Percentiles rank a stretch among this genome's conserved stretches.
Conservation (phyloP, 2,113 vertebrate genomes). For the Columba livia region DNA sequence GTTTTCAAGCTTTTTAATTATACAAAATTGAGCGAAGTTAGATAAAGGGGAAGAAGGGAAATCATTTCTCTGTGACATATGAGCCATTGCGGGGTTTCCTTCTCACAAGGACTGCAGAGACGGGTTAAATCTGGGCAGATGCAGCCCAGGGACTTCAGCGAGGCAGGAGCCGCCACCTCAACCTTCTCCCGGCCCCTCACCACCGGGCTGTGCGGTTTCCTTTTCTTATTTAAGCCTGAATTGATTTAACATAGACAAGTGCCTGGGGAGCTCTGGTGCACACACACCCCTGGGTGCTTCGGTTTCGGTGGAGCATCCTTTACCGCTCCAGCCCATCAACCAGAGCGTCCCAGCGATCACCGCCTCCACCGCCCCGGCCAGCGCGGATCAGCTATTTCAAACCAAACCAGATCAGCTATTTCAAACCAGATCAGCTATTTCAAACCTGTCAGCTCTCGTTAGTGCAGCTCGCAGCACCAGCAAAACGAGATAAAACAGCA, state of each 20-base stretch:
- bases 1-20: slow-evolving; percentile 28
- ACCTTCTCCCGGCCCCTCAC: neutral
- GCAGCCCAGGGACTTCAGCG: neutral
- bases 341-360: neutral
- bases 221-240: neutral
- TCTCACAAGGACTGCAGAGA: neutral
- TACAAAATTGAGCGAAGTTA: neutral
- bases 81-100: no score
- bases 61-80: neutral
- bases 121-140: neutral
- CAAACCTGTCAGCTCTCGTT: slow-evolving; percentile 68
- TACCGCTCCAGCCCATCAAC: neutral
- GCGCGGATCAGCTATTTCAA: slow-evolving; percentile 49
- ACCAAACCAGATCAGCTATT: slow-evolving; percentile 57
- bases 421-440: slow-evolving; percentile 60
- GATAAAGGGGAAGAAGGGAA: neutral
- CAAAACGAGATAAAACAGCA: slow-evolving; percentile 34
- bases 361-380: neutral
- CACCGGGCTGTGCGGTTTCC: neutral
- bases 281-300: rapidly evolving
- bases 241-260: rapidly evolving
- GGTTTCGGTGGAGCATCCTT: neutral
- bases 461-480: neutral
- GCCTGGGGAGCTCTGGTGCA: neutral
- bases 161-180: rapidly evolving